Evolutionary conservation across 23 tunicate genomes (phyloP).

Genomic region (Oikopleura dioica): DNA sequence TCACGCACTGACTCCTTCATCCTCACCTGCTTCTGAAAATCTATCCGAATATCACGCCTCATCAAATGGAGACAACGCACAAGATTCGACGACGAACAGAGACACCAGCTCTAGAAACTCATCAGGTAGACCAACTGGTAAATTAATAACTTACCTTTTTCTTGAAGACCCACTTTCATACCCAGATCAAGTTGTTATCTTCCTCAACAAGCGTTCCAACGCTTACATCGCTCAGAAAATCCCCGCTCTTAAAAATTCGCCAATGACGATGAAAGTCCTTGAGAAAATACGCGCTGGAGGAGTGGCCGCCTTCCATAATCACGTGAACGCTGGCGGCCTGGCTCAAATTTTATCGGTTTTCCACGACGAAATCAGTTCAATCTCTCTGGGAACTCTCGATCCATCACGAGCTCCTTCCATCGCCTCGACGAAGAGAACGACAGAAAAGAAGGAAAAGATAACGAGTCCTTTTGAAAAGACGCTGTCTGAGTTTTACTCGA

Average conservation of each 20-base stretch:
- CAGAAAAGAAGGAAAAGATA: background rate
- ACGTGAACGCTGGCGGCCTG: background rate
- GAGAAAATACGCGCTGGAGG: background rate
- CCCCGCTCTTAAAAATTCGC: background rate
- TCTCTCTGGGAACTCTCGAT: background rate
- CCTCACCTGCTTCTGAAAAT: no score
- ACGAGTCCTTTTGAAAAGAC: slow-evolving; percentile 30
- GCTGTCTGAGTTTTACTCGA: slow-evolving; percentile 44
- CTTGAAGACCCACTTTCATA: background rate
- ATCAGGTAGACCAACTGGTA: no score
- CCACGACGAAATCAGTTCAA: background rate
- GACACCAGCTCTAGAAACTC: no score
- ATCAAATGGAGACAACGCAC: background rate
- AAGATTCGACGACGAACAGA: background rate
- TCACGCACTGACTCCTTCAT: background rate
- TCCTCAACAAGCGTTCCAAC: background rate
- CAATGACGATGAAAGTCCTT: background rate
- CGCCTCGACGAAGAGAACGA: background rate
- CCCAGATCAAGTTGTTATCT: background rate
- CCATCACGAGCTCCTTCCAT: background rate
- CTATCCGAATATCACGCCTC: background rate
- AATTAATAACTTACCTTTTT: no score
- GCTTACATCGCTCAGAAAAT: background rate
- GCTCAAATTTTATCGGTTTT: background rate
- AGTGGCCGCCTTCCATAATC: background rate